Base-by-base conservation (phyloP, 2,888 invertebrate genomes). In the Brenthis ino region DNA sequence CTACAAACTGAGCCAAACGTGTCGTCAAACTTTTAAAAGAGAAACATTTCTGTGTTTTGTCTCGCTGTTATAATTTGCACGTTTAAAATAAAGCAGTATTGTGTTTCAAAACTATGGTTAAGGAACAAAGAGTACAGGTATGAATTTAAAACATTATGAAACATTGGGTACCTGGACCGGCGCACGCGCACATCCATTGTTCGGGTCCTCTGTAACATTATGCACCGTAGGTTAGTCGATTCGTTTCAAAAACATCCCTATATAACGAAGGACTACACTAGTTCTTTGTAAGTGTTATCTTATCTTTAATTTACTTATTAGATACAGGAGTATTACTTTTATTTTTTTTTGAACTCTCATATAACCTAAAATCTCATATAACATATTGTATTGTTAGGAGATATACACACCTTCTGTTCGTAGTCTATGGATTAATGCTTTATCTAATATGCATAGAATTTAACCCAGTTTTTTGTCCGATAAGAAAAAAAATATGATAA, bases 51-150 rank as follows among this genome's bases (percentile, higher is more conserved):
- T 57, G 65, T 75, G 75, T 75, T 74, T 68, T 71, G 75, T 73
- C 75, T 76, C 67, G 67, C 66, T 53, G 57, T 64, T 69, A 67
- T 68, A 71, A 63, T 72, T 68, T 70, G 71, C 73, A 71, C 66
- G 69, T 71, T 72, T 54, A 66, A 70, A 67, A 67, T 67, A 70
- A 73, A 68, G 72, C 61, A 68, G 64, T 74, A 77, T 77, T 73
- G 72, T 76, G 64, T 75, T 76, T 66, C 73, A 72, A 72, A 73
- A 72, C 70, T 75, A 81, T 78, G 78, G 80, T 77, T 72, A 78
- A 73, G 79, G 80, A 87, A 87, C 87, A 88, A 87, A 84, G 79
- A 79, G 77, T 73, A 67, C 80, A 79, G 79, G 84, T 82, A 83
- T 74, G 74, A 77, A 78, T 74, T 76, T 76, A 77, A 80, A 84